Percentiles rank a stretch among this genome's conserved stretches.
Evolutionary conservation across 2,113 vertebrate species (phyloP).

Genomic region (Toxostoma redivivum): DNA sequence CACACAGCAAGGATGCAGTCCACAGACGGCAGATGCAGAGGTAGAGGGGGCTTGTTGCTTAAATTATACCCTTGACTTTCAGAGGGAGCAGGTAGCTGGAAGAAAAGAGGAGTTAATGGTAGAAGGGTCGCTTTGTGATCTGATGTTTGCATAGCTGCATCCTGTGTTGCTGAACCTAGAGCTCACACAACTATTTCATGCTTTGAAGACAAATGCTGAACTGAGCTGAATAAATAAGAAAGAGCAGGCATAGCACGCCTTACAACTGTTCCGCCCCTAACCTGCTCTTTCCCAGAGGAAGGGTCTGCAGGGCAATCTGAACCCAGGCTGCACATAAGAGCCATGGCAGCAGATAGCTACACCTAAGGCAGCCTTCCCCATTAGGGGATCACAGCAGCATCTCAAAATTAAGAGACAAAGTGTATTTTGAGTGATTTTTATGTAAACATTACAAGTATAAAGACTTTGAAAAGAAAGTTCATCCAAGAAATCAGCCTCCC

Average conservation of each 20-base stretch:
- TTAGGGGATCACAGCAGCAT: not conserved
- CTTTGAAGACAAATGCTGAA: not conserved
- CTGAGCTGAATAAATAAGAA: not conserved
- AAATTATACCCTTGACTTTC: not conserved
- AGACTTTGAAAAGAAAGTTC: not conserved
- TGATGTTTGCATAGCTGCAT: not conserved
- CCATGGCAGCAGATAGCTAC: not conserved
- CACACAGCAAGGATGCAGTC: not conserved
- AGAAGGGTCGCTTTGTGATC: not conserved
- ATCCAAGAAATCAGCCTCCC: not conserved
- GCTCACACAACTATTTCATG: not conserved
- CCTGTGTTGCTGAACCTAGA: not conserved
- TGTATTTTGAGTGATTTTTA: not conserved
- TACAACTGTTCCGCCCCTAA: not conserved
- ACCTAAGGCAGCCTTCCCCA: not conserved
- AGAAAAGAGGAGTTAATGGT: not conserved
- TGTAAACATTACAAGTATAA: not conserved
- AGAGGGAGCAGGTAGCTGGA: not conserved
- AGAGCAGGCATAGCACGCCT: not conserved
- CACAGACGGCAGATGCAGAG: not conserved
- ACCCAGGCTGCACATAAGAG: not conserved
- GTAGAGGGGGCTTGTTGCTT: not conserved
- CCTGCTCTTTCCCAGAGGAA: not conserved
- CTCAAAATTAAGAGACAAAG: not conserved
- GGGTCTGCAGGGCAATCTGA: too few species aligned